Conservation (phyloP, 2,888 invertebrate species). For the Chalcis sispes region DNA sequence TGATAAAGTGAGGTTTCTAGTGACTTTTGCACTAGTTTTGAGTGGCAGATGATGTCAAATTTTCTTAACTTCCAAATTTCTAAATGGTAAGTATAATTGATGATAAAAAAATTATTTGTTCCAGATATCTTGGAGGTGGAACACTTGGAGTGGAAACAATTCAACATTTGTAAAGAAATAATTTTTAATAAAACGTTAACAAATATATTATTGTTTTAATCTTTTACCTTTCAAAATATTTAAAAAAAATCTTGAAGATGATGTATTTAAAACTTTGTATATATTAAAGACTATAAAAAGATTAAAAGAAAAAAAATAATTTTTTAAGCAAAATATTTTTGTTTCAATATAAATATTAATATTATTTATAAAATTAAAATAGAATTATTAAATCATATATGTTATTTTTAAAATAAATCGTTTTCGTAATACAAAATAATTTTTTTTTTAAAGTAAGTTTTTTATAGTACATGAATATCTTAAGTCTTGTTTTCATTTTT, state of each 20-base stretch:
- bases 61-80: not conserved
- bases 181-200: conserved; percentile 12
- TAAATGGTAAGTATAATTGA: conserved; percentile 41
- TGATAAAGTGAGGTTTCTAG: conserved; percentile 52
- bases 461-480: too few relatives aligned
- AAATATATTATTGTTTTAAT: conserved; percentile 10
- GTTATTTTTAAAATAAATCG: too few relatives aligned
- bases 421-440: too few relatives aligned
- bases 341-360: too few relatives aligned
- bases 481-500: too few relatives aligned
- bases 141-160: not conserved
- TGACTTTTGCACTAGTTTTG: conserved; percentile 22
- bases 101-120: conserved; percentile 23
- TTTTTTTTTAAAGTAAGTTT: too few relatives aligned
- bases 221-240: conserved; percentile 7
- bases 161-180: conserved; percentile 1
- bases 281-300: not conserved
- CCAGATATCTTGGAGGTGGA: not conserved
- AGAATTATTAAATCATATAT: too few relatives aligned
- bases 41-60: conserved; percentile 7
- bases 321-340: not conserved
- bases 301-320: not conserved
- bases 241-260: not conserved
- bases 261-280: not conserved
- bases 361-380: too few relatives aligned